phyloP scores from a whole-genome alignment of 2,888 invertebrate species.

The Tetanocera ferruginea region DNA sequence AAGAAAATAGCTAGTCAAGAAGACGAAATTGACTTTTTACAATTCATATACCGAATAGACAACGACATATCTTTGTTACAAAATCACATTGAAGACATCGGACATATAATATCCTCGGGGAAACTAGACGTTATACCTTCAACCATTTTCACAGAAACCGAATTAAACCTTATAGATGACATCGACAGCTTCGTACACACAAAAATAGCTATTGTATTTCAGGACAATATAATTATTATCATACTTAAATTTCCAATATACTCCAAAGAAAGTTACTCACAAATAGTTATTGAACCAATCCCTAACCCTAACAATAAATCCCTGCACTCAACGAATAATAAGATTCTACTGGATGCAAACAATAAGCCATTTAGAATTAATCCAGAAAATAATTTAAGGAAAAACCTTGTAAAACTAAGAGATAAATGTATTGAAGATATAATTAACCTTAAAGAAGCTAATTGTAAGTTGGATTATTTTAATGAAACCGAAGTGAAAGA shows the following conservation, averaged over 20 bases:
- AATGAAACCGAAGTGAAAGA: constrained; percentile 27
- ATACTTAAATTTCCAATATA: constrained; percentile 35
- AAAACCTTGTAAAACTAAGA: constrained; percentile 31
- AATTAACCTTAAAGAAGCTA: constrained; percentile 35
- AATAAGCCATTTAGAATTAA: constrained; percentile 28
- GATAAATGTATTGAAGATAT: constrained; percentile 35
- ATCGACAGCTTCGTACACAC: constrained; percentile 42
- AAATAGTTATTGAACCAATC: constrained; percentile 39
- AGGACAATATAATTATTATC: constrained; percentile 39
- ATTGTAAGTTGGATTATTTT: constrained; percentile 29
- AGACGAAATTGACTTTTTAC: constrained; percentile 45
- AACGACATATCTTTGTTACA: constrained; percentile 41
- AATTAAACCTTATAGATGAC: constrained; percentile 43
- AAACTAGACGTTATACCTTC: constrained; percentile 45
- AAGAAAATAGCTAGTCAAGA: constrained; percentile 43
- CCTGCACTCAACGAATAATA: constrained; percentile 15
- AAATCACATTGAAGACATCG: constrained; percentile 43
- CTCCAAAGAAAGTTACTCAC: constrained; percentile 25
- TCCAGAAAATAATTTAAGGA: constrained; percentile 34
- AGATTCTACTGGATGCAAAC: constrained; percentile 34
- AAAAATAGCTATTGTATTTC: constrained; percentile 39
- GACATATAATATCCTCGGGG: constrained; percentile 45
- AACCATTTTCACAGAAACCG: constrained; percentile 42
- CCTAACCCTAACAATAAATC: constrained; percentile 39
- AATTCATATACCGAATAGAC: constrained; percentile 46